Base-by-base conservation (phyloP, 2,113 vertebrate species). In the Austrofundulus limnaeus region DNA sequence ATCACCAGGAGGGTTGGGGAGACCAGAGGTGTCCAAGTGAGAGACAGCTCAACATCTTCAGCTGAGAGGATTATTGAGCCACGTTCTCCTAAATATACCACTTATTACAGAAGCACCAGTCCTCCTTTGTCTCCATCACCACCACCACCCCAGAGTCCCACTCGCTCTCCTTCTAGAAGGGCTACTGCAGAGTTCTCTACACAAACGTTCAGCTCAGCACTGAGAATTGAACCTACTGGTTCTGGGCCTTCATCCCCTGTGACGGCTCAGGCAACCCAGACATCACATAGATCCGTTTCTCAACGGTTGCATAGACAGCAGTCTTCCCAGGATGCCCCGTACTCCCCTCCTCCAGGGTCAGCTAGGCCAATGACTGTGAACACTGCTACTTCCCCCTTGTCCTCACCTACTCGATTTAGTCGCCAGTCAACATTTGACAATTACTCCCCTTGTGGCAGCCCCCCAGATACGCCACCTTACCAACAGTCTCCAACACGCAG, bases 231-330 rank as follows among this genome's bases (percentile, higher is more conserved):
- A 10, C 70, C 86, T 23, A 77, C 87, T 11, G 48, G 87, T 19
- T 72, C 85, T 0, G 78, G 89, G 0, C 25, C 85, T 10, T 60
- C 89, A 11, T 93, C 94, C 49, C 90, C 95, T 34, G 94, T 94
- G 80, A 91, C 94, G 75, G 95, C 94, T 0, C 95, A 97, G 80
- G 94, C 93, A 45, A 98, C 95, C 0, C 97, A 99, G 75, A 98
- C 95, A 0, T 92, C 94, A 0, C 92, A 96, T 62, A 88, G 85
- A 55, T 76, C 90, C 0, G 80, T 92, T 64, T 94, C 94, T 0
- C 94, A 95, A 0, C 89, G 88, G n/a, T 87, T 96, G 7, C 85
- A 91, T 43, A 90, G 96, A 85, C 96, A 98, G 81, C 91, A 95
- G 54, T 92, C 96, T 61, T 95, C 96, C 0, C 95, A 95, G 78